Conservation (phyloP, 2,797 vertebrate genomes). For the Sternotherus odoratus region DNA sequence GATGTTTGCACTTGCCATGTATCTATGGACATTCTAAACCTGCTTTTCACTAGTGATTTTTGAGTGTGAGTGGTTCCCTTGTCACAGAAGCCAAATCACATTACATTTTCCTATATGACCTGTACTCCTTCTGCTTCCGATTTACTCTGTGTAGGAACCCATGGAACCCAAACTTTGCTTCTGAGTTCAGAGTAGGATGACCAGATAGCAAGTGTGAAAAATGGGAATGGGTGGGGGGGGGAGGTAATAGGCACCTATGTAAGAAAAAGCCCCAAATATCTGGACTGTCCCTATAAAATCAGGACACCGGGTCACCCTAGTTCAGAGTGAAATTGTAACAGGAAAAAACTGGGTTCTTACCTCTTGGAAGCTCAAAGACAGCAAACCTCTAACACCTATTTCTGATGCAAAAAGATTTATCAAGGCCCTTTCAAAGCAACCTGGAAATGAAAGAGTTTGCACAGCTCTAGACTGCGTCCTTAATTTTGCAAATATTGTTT, state of each 20-base stretch:
- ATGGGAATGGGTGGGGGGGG: no score
- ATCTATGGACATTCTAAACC: rapidly evolving
- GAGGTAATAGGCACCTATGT: no score
- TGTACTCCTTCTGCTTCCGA: not conserved
- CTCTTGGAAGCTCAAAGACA: rapidly evolving
- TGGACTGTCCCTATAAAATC: no score
- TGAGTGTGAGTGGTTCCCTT: not conserved
- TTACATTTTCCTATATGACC: rapidly evolving
- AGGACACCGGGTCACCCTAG: no score
- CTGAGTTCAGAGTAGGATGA: rapidly evolving
- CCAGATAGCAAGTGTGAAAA: no score
- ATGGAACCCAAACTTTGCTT: not conserved
- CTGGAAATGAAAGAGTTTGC: rapidly evolving
- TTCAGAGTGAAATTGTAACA: rapidly evolving
- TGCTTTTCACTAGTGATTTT: rapidly evolving
- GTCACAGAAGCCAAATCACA: not conserved
- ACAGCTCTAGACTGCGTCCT: not conserved
- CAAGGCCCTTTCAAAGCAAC: not conserved
- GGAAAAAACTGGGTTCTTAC: not conserved
- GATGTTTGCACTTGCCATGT: rapidly evolving
- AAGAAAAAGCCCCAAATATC: no score
- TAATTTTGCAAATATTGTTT: not conserved
- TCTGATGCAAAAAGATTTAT: rapidly evolving
- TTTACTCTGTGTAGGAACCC: rapidly evolving
- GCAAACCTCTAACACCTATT: not conserved